phyloP scores from a whole-genome alignment of 2,113 vertebrate species.

The Morone saxatilis region DNA sequence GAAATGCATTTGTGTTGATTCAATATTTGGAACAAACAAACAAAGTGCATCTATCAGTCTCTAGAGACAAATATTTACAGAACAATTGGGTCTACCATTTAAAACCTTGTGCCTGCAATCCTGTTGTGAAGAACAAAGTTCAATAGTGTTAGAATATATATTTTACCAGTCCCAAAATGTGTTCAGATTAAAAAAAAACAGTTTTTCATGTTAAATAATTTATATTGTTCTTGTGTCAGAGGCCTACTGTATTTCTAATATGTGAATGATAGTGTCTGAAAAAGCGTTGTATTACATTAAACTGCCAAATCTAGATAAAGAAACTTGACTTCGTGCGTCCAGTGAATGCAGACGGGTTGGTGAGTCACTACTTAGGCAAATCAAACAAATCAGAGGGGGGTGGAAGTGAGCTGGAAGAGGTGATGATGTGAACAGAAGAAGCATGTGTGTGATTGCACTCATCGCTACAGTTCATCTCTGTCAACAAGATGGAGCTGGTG shows the following conservation, averaged over 20 bases:
- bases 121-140: neutral
- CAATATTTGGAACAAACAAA: slow-evolving; percentile 7
- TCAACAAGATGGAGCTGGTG: slow-evolving; percentile 1
- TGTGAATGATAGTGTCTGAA: slow-evolving; percentile 2
- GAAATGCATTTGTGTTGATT: slow-evolving; percentile 29
- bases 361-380: slow-evolving; percentile 56
- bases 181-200: neutral
- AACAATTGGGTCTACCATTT: neutral
- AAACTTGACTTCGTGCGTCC: slow-evolving; percentile 15
- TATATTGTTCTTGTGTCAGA: neutral
- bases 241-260: neutral
- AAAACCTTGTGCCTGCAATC: neutral
- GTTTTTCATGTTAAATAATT: neutral
- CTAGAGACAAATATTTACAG: neutral
- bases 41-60: neutral
- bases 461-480: slow-evolving; percentile 2
- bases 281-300: neutral
- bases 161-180: neutral
- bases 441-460: slow-evolving; percentile 27
- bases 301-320: neutral
- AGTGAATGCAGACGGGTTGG: slow-evolving; percentile 24
- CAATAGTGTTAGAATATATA: neutral
- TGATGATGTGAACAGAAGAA: slow-evolving; percentile 27
- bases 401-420: slow-evolving; percentile 27
- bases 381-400: slow-evolving; percentile 42